phyloP scores from a whole-genome alignment of 1,140 invertebrate genomes.

The Caligus rogercresseyi region DNA sequence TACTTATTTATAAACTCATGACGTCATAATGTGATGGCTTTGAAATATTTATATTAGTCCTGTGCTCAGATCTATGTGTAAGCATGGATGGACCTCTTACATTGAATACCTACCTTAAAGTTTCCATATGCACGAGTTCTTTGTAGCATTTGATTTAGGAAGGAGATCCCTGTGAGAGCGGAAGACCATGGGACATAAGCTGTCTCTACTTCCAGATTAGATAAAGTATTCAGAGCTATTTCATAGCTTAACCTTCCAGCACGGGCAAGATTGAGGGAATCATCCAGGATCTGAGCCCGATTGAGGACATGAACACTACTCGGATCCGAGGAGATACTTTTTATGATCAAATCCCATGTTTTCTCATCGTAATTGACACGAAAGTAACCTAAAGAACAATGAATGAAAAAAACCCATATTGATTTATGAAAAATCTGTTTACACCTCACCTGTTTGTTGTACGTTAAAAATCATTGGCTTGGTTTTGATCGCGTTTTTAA shows the following conservation, averaged over 20 bases:
- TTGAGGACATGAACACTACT: slow-evolving; percentile 26
- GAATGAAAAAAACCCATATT: neutral
- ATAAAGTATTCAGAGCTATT: slow-evolving; percentile 3
- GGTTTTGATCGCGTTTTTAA: slow-evolving; percentile 3
- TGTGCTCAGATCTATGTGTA: too few relatives aligned
- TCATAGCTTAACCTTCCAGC: slow-evolving; percentile 21
- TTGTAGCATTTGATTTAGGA: slow-evolving; percentile 39
- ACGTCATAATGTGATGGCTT: too few relatives aligned
- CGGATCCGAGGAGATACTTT: slow-evolving; percentile 33
- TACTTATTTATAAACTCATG: slow-evolving; percentile 1
- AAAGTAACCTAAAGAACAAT: slow-evolving; percentile 35
- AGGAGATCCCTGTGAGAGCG: slow-evolving; percentile 24
- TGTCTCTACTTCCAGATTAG: slow-evolving; percentile 16
- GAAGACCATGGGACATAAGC: slow-evolving; percentile 19
- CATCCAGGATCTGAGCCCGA: slow-evolving; percentile 28
- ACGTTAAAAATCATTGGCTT: slow-evolving; percentile 21
- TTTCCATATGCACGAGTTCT: slow-evolving; percentile 38
- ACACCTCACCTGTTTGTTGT: slow-evolving; percentile 20
- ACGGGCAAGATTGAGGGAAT: slow-evolving; percentile 30
- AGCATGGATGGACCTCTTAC: too few relatives aligned
- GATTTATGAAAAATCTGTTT: neutral
- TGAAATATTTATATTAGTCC: too few relatives aligned
- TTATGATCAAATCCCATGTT: slow-evolving; percentile 45
- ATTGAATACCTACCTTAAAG: slow-evolving; percentile 39
- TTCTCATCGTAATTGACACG: slow-evolving; percentile 50